These are phyloP conservation scores for Caenorhabditis briggsae DNA, from an alignment of 1,140 invertebrate genomes.

Conservation along the genomic window DNA sequence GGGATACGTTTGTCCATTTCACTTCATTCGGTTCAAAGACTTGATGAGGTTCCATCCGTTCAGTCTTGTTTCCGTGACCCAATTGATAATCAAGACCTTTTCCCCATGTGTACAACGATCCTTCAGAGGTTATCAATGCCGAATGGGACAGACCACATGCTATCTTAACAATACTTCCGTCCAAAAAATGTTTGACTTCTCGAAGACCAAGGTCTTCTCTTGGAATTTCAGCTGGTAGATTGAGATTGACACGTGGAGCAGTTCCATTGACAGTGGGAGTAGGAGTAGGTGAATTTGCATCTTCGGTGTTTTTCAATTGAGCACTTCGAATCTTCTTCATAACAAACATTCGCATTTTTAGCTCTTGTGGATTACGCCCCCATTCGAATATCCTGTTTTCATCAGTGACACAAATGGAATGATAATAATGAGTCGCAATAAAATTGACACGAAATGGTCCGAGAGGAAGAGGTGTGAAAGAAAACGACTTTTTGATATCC, in stretches of 20 bases:
- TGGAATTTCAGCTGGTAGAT: slow-evolving; percentile 58
- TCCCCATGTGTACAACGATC: slow-evolving; percentile 63
- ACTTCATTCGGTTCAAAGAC: slow-evolving; percentile 57
- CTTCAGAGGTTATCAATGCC: slow-evolving; percentile 57
- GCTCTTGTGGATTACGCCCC: slow-evolving; percentile 62
- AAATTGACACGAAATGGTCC: slow-evolving; percentile 1
- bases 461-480: slow-evolving; percentile 41
- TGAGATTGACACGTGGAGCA: slow-evolving; percentile 7
- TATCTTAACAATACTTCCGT: slow-evolving; percentile 25
- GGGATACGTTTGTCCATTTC: slow-evolving; percentile 49
- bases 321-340: slow-evolving; percentile 58
- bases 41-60: slow-evolving; percentile 56
- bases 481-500: slow-evolving; percentile 53
- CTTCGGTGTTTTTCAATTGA: slow-evolving; percentile 46
- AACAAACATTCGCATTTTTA: slow-evolving; percentile 66
- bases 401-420: slow-evolving; percentile 57
- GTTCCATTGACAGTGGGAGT: neutral
- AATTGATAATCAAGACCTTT: slow-evolving; percentile 66
- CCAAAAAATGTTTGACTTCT: slow-evolving; percentile 58
- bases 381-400: slow-evolving; percentile 61
- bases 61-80: slow-evolving; percentile 59
- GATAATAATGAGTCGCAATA: slow-evolving; percentile 58
- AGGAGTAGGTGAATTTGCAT: slow-evolving; percentile 4
- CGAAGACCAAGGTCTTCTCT: slow-evolving; percentile 56
- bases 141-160: slow-evolving; percentile 62